Percentiles rank a stretch among this genome's conserved stretches.
phyloP scores from a whole-genome alignment of 1,140 invertebrate species.

The Lordiphosa clarofinis region DNA sequence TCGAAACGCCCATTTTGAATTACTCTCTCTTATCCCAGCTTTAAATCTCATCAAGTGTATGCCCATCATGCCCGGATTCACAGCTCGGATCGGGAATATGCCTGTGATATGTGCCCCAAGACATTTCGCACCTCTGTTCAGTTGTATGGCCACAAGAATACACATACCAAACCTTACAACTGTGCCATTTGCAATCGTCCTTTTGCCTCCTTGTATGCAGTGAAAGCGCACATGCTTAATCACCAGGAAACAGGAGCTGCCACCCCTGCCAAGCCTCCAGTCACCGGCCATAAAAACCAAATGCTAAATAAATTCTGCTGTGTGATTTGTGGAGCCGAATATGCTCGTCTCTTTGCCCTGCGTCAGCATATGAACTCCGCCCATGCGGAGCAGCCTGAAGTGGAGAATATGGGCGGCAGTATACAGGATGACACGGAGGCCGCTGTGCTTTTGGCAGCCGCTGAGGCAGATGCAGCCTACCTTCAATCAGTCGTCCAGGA shows the following conservation, averaged over 20 bases:
- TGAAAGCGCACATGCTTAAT: constrained; percentile 85
- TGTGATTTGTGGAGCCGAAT: constrained; percentile 86
- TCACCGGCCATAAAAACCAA: constrained; percentile 48
- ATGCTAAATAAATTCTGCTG: constrained; percentile 84
- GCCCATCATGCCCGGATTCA: constrained; percentile 87
- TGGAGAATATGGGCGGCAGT: background rate
- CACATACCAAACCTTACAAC: constrained; percentile 87
- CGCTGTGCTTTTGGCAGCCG: constrained; percentile 60
- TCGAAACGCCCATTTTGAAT: background rate
- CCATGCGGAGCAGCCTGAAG: constrained; percentile 39
- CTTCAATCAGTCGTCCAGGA: constrained; percentile 28
- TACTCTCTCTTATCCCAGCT: constrained; percentile 76
- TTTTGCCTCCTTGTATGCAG: constrained; percentile 87
- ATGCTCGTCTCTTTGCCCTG: constrained; percentile 85
- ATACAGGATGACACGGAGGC: constrained; percentile 43
- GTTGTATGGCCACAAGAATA: constrained; percentile 87
- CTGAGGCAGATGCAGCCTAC: constrained; percentile 50
- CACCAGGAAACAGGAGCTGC: constrained; percentile 74
- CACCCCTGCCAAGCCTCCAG: no score
- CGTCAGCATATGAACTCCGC: constrained; percentile 85
- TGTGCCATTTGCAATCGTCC: constrained; percentile 87
- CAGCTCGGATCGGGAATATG: constrained; percentile 85
- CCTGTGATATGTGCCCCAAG: constrained; percentile 87
- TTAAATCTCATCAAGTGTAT: constrained; percentile 88
- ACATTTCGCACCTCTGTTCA: constrained; percentile 88